Conservation (phyloP, 2,888 invertebrate genomes). For the Deilephila porcellus region DNA sequence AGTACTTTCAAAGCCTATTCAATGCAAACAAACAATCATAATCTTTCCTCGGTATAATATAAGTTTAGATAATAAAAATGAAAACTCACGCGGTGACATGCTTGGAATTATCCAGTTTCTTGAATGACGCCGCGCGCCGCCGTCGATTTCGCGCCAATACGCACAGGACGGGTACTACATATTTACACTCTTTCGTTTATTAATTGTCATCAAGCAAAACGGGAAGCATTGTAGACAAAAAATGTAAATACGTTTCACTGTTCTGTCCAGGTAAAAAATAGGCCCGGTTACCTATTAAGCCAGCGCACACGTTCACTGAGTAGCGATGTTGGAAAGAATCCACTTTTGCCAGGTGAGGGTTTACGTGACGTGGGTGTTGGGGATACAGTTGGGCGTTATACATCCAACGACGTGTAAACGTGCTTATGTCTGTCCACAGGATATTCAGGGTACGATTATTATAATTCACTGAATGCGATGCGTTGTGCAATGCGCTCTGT, state of each 20-base stretch:
- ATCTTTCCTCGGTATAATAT: too few relatives aligned
- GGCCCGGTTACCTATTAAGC: neutral
- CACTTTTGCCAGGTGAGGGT: neutral
- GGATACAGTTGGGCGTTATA: neutral
- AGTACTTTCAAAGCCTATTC: too few relatives aligned
- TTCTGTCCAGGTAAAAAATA: neutral
- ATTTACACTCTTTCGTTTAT: too few relatives aligned
- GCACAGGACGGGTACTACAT: too few relatives aligned
- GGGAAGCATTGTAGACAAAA: neutral
- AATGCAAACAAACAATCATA: too few relatives aligned
- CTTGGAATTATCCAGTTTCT: too few relatives aligned
- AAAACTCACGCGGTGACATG: too few relatives aligned
- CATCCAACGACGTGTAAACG: neutral
- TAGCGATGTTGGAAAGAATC: slow-evolving; percentile 2
- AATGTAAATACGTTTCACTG: neutral
- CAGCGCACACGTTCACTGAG: neutral
- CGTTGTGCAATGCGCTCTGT: neutral
- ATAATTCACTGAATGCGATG: neutral
- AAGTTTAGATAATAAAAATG: too few relatives aligned
- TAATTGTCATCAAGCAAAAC: neutral
- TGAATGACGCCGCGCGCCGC: too few relatives aligned
- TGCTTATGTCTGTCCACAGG: neutral
- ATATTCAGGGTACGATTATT: neutral
- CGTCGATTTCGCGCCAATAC: too few relatives aligned
- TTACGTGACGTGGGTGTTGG: neutral